Evolutionary conservation across 2,797 vertebrate genomes (phyloP).

Genomic region (Lophura swinhoii): DNA sequence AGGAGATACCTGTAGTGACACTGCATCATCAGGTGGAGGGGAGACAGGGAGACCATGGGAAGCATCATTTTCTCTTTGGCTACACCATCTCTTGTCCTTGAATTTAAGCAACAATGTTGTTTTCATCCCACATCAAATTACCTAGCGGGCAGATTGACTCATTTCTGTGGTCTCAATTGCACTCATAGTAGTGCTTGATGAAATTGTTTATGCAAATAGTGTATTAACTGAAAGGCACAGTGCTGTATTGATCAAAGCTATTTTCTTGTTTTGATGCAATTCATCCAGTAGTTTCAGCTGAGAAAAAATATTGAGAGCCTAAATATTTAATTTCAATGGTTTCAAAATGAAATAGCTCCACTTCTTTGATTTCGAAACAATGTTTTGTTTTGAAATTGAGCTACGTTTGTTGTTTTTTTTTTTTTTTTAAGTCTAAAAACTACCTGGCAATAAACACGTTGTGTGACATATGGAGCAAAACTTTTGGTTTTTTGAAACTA

Average conservation of each 20-base stretch:
- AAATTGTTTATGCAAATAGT: conserved; percentile 65
- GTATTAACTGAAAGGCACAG: conserved; percentile 35
- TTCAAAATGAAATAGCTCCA: conserved; percentile 10
- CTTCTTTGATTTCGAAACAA: conserved; percentile 37
- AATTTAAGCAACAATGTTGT: accelerated
- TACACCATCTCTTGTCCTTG: not conserved
- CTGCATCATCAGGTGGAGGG: accelerated
- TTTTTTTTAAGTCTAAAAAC: not conserved
- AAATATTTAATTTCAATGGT: conserved; percentile 42
- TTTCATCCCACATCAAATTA: conserved; percentile 9
- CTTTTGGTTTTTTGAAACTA: not conserved
- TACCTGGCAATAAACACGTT: not conserved
- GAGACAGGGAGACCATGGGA: not conserved
- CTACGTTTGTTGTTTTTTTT: not conserved
- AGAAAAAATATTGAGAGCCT: conserved; percentile 5
- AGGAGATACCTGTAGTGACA: accelerated
- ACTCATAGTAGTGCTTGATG: not conserved
- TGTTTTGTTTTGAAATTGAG: conserved; percentile 56
- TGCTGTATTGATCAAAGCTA: conserved; percentile 56
- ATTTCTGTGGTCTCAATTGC: conserved; percentile 7
- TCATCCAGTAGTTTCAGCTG: conserved; percentile 15
- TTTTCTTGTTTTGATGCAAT: conserved; percentile 49
- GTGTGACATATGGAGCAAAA: not conserved
- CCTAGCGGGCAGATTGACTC: conserved; percentile 14
- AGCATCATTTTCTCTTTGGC: not conserved